Conservation (phyloP, 2,888 invertebrate genomes). For the Calliphora vomitoria region DNA sequence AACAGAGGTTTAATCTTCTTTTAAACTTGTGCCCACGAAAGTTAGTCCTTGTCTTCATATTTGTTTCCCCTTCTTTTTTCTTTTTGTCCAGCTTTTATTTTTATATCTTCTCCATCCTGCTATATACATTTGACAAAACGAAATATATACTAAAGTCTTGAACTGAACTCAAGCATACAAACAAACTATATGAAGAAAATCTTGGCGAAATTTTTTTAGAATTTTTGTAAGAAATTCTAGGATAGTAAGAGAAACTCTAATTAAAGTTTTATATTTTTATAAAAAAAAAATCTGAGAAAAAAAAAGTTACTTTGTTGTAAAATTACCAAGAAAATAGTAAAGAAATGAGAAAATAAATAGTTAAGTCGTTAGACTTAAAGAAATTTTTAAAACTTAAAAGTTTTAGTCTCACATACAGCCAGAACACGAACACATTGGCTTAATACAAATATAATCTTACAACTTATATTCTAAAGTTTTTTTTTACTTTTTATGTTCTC, state of each 20-base stretch:
- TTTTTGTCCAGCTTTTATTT: background rate
- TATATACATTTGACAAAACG: background rate
- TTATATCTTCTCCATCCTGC: background rate
- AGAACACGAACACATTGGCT: constrained; percentile 25
- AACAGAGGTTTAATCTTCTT: constrained; percentile 70
- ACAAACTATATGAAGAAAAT: background rate
- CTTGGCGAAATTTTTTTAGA: background rate
- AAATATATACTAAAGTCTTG: background rate
- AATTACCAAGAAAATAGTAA: constrained; percentile 23
- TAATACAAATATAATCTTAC: constrained; percentile 37
- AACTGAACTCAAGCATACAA: too few relatives aligned
- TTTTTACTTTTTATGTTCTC: constrained; percentile 19
- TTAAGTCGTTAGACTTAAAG: constrained; percentile 59
- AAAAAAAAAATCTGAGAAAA: constrained; percentile 4
- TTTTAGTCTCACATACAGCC: constrained; percentile 27
- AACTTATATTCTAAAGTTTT: constrained; percentile 9
- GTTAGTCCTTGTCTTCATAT: constrained; percentile 46
- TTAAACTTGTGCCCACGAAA: constrained; percentile 64
- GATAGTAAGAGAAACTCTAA: background rate
- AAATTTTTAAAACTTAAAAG: constrained; percentile 39
- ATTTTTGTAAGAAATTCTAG: background rate
- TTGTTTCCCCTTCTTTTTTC: background rate
- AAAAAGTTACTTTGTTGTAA: constrained; percentile 40
- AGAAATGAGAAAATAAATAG: constrained; percentile 63
- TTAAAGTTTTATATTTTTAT: constrained; percentile 34